phyloP scores from a whole-genome alignment of 2,888 invertebrate genomes.

The Noctua pronuba region DNA sequence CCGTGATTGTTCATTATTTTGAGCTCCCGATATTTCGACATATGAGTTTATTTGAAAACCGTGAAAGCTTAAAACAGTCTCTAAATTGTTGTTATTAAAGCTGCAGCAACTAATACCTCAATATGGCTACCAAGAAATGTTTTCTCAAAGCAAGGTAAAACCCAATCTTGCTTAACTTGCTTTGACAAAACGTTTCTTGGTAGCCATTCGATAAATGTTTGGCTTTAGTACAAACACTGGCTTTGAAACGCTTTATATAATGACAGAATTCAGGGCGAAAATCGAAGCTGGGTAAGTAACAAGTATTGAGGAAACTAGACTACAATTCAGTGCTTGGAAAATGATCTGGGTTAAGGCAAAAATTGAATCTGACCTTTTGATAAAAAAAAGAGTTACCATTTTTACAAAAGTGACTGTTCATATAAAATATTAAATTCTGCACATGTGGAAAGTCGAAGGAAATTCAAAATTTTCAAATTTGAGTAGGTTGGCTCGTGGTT shows the following conservation, averaged over 20 bases:
- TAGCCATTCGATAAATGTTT: neutral
- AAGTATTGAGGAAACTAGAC: neutral
- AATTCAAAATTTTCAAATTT: no score
- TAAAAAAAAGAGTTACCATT: neutral
- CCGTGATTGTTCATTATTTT: no score
- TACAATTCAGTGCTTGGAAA: neutral
- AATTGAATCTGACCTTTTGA: neutral
- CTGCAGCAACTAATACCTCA: neutral
- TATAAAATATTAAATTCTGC: no score
- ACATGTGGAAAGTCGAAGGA: neutral
- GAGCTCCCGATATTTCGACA: no score
- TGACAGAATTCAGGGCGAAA: neutral
- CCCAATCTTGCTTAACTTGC: no score
- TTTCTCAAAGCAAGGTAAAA: no score
- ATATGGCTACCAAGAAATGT: no score
- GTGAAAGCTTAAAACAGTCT: no score
- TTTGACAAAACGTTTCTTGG: neutral
- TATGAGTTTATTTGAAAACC: no score
- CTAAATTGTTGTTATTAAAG: no score
- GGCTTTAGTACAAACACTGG: neutral
- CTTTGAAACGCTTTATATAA: neutral
- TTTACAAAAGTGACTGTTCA: no score
- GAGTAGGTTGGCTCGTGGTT: no score
- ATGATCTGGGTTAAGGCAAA: neutral
- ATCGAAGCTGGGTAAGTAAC: neutral